Conservation (phyloP, 1,140 invertebrate genomes). For the Drosophila parvula region DNA sequence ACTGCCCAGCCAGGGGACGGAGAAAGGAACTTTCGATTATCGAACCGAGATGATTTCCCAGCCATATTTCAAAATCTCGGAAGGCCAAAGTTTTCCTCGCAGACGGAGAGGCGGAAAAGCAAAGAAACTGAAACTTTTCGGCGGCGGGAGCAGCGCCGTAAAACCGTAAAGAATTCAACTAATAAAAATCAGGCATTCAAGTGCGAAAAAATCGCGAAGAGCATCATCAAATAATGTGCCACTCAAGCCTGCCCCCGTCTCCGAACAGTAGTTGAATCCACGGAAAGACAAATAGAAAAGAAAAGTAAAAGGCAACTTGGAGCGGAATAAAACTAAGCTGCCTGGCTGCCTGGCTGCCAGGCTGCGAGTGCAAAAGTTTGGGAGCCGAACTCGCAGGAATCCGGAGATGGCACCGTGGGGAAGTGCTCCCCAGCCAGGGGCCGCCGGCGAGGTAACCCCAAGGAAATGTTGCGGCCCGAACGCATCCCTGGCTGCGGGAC, state of each 20-base stretch:
- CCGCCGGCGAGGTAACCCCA: neutral
- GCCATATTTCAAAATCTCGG: slow-evolving; percentile 73
- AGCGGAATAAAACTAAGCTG: slow-evolving; percentile 70
- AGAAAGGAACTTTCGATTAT: slow-evolving; percentile 47
- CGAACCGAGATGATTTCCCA: slow-evolving; percentile 51
- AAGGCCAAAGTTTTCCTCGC: slow-evolving; percentile 49
- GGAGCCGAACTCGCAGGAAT: slow-evolving; percentile 35
- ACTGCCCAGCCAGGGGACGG: slow-evolving; percentile 22
- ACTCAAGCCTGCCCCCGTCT: slow-evolving; percentile 59
- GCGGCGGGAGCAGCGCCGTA: slow-evolving; percentile 35
- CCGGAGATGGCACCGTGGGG: slow-evolving; percentile 43
- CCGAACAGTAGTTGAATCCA: slow-evolving; percentile 30
- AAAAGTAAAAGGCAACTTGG: slow-evolving; percentile 63
- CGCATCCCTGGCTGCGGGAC: slow-evolving; percentile 10
- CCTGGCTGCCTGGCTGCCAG: slow-evolving; percentile 16
- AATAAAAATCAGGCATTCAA: slow-evolving; percentile 84
- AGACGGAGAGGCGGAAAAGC: slow-evolving; percentile 35
- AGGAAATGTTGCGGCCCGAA: slow-evolving; percentile 4
- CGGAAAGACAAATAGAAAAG: slow-evolving; percentile 79
- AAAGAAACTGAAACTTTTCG: slow-evolving; percentile 75
- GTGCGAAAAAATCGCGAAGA: slow-evolving; percentile 84
- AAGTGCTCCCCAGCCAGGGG: slow-evolving; percentile 13
- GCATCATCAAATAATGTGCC: slow-evolving; percentile 83
- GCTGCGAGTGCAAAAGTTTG: slow-evolving; percentile 51
- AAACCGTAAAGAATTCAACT: slow-evolving; percentile 83